Evolutionary conservation across 2,888 invertebrate species (phyloP).

Genomic region (Phengaris alcon): DNA sequence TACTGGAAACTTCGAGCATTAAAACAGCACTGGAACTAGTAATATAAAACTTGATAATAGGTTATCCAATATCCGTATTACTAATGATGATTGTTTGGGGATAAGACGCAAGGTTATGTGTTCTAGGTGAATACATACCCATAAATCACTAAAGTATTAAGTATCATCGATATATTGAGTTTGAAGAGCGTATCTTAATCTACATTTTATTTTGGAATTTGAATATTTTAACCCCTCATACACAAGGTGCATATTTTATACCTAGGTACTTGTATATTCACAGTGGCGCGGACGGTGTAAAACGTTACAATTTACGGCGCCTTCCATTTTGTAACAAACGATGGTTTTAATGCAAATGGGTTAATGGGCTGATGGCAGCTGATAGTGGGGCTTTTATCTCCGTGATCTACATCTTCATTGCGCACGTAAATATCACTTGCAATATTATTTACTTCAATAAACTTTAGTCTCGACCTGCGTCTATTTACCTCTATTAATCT

Average conservation of each 20-base stretch:
- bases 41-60: too few species aligned
- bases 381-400: conserved; percentile 24
- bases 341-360: conserved; percentile 25
- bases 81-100: too few species aligned
- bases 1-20: too few species aligned
- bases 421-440: conserved; percentile 8
- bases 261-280: neutral
- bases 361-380: conserved; percentile 16
- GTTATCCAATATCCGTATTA: too few species aligned
- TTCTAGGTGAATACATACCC: too few species aligned
- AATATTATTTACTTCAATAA: conserved; percentile 4
- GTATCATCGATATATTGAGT: too few species aligned
- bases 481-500: neutral
- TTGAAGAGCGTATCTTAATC: too few species aligned
- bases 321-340: conserved; percentile 16
- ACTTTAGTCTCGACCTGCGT: neutral
- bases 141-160: too few species aligned
- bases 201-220: neutral
- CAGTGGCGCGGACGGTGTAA: conserved; percentile 13
- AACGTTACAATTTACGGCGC: conserved; percentile 19
- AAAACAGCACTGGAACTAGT: too few species aligned
- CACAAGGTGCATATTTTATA: neutral
- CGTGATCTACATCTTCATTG: conserved; percentile 8
- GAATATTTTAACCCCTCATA: neutral
- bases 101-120: too few species aligned